Conservation (phyloP, 2,797 vertebrate genomes). For the Simalia tracyae region DNA sequence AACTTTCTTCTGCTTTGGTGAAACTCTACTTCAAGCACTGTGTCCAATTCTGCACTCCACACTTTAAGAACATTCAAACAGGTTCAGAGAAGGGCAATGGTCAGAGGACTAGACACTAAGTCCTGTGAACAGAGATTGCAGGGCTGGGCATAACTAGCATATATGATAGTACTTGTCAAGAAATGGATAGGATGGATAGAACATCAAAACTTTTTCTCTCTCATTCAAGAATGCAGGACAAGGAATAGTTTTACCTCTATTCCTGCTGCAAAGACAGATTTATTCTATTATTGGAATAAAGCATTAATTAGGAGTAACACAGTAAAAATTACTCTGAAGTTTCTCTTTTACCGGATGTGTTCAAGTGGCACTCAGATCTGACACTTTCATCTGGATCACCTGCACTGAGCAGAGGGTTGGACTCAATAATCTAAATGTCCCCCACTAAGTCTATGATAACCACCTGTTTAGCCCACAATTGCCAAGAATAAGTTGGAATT, state of each 20-base stretch:
- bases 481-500: neutral
- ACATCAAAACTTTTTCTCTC: neutral
- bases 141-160: neutral
- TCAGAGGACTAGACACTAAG: neutral
- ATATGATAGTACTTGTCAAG: neutral
- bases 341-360: neutral
- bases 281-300: no score
- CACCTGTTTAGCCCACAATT: neutral
- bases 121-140: neutral
- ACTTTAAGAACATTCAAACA: neutral
- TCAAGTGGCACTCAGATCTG: neutral
- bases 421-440: neutral
- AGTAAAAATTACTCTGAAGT: neutral
- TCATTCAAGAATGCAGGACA: no score
- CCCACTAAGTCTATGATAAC: neutral
- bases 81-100: neutral
- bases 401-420: neutral
- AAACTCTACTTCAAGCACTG: neutral
- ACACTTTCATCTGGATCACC: neutral
- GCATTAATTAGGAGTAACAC: neutral
- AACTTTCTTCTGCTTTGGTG: neutral
- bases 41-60: neutral
- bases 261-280: no score
- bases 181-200: neutral
- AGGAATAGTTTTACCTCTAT: no score